Evolutionary conservation across 1,140 invertebrate species (phyloP).

Genomic region (Drosophila eugracilis): DNA sequence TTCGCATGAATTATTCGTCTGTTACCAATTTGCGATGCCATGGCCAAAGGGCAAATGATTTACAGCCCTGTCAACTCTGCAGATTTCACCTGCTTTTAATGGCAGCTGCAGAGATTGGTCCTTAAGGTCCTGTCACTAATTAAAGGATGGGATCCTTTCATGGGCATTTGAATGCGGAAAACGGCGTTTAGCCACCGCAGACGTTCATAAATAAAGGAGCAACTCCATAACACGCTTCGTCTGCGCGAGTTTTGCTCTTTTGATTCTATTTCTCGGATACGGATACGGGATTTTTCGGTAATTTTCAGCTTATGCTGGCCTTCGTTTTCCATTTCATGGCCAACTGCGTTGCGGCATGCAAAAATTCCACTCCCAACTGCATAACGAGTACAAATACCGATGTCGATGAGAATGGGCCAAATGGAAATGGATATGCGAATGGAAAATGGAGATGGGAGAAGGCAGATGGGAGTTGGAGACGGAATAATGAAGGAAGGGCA

Average conservation of each 20-base stretch:
- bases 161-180: conserved; percentile 7
- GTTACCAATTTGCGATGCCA: conserved; percentile 29
- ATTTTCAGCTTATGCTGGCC: conserved; percentile 67
- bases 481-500: background rate
- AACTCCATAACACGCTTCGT: conserved; percentile 50
- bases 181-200: conserved; percentile 40
- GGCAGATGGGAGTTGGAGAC: too few relatives aligned
- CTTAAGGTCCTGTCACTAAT: conserved; percentile 7
- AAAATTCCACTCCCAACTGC: conserved; percentile 51
- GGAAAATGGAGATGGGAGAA: too few relatives aligned
- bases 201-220: conserved; percentile 60
- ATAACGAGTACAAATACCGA: conserved; percentile 36
- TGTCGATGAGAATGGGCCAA: conserved; percentile 8
- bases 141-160: background rate
- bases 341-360: conserved; percentile 60
- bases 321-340: conserved; percentile 79
- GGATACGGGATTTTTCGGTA: conserved; percentile 37
- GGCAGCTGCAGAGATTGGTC: conserved; percentile 1
- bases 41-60: conserved; percentile 34
- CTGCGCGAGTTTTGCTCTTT: conserved; percentile 51
- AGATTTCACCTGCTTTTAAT: conserved; percentile 31
- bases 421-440: background rate
- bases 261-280: conserved; percentile 39
- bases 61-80: conserved; percentile 1
- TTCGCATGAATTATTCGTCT: conserved; percentile 47